Evolutionary conservation across 2,113 vertebrate genomes (phyloP), one percentile per base, ranked within the genome.

Genomic region (Rhombomys opimus): DNA sequence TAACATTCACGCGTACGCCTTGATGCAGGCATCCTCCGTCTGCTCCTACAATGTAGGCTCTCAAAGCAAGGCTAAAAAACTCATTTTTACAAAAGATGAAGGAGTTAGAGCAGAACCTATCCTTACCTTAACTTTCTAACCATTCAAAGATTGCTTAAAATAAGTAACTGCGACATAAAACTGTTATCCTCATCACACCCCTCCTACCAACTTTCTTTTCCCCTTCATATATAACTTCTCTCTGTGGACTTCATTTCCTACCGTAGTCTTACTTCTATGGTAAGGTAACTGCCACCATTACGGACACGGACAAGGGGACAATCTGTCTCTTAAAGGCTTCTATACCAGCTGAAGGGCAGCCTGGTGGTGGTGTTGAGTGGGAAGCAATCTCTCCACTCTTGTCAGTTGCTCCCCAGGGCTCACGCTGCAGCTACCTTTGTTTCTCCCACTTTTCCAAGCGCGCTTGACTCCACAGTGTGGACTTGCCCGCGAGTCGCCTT

Each of bases 191-290:
- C 32, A 78, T 35, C 86, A 77, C 54, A 65, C 7, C 32, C 91
- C 63, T 65, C 68, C 72, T 32, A 38, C 8, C 77, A 41, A 84
- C 18, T 90, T 68, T 17, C 61, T 57, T 57, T n/a, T 10, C 35
- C 6, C 3, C 5, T n/a, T 63, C 0, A 2, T 61, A 35, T 65
- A 6, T 65, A 77, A 91, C 78, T 95, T 94, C 41, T 59, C 65
- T 84, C 68, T 25, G 76, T 82, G 54, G 57, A 87, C 38, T 86
- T 52, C 70, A 76, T 91, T 84, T 89, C 65, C 73, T 81, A 90
- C 27, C 8, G 46, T 25, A 61, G 35, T 5, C 27, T 57, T 23
- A 85, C 82, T 93, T 95, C 89, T 85, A 75, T 35, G 68, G 35
- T 70, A 85, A 70, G 23, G 52, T 18, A 95, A 87, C 13, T 27